Evolutionary conservation across 2,113 vertebrate genomes (phyloP).

Genomic region (Oophaga pumilio): DNA sequence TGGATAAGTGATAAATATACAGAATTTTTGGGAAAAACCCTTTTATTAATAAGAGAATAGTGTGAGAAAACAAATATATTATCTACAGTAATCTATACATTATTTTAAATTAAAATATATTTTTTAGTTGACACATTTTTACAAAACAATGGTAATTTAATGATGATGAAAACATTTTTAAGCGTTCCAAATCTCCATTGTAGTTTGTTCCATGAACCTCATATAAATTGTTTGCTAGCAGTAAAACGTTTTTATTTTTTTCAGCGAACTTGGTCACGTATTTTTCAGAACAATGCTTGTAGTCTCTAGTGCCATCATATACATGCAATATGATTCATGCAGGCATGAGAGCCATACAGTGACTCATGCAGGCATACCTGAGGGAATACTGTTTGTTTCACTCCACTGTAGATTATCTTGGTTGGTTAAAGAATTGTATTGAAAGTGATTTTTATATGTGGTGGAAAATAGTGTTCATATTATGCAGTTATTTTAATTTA

Average conservation of each 20-base stretch:
- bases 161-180: not conserved
- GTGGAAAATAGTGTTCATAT: not conserved
- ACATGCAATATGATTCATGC: slow-evolving; percentile 16
- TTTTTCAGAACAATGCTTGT: slow-evolving; percentile 5
- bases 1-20: too few relatives aligned
- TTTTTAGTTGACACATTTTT: not conserved
- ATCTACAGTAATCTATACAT: not conserved
- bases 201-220: not conserved
- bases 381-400: slow-evolving; percentile 3
- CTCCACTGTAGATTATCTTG: not conserved
- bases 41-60: not conserved
- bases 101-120: not conserved
- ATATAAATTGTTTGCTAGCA: not conserved
- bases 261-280: slow-evolving; percentile 14
- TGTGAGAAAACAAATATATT: not conserved
- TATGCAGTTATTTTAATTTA: not conserved
- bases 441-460: not conserved
- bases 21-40: too few relatives aligned
- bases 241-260: not conserved
- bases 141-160: not conserved
- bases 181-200: not conserved
- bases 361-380: slow-evolving; percentile 3
- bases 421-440: not conserved
- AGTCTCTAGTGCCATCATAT: slow-evolving; percentile 9
- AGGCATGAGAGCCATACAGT: not conserved